A percentile compares a stretch with the other conserved stretches of the same genome.
Evolutionary conservation across 1,140 invertebrate genomes (phyloP).

Genomic region (Diprion similis): DNA sequence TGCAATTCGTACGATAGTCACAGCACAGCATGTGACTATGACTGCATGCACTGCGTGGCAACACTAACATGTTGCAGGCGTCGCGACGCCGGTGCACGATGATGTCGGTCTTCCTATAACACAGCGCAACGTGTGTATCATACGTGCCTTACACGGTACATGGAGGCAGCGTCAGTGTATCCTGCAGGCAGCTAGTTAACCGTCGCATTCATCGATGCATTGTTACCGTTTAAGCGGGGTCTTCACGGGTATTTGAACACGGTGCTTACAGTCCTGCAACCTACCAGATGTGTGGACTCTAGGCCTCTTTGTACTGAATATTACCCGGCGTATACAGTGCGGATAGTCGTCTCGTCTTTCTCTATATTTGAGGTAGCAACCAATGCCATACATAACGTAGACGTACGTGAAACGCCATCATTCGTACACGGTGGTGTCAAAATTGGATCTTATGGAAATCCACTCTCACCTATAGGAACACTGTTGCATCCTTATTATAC

Average conservation of each 20-base stretch:
- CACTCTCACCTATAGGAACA: no score
- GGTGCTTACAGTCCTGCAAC: background rate
- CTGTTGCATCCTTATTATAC: no score
- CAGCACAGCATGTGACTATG: no score
- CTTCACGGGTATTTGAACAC: conserved; percentile 5
- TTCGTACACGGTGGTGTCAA: no score
- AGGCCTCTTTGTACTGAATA: background rate
- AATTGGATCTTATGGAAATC: no score
- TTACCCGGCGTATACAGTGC: background rate
- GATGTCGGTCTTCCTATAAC: background rate
- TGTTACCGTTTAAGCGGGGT: conserved; percentile 7
- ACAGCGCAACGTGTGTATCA: background rate
- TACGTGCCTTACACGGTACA: no score
- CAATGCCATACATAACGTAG: no score
- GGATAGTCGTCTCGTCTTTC: no score
- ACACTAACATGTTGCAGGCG: background rate
- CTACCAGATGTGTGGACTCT: background rate
- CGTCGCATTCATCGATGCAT: conserved; percentile 4
- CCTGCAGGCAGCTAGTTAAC: background rate
- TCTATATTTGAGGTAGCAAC: no score
- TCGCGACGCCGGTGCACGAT: background rate
- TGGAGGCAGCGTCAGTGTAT: background rate
- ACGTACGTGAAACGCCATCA: no score
- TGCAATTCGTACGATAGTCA: no score
- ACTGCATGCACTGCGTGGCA: no score